Percentiles rank a stretch among this genome's conserved stretches.
phyloP scores from a whole-genome alignment of 1,140 invertebrate genomes.

The Saccostrea cuccullata region DNA sequence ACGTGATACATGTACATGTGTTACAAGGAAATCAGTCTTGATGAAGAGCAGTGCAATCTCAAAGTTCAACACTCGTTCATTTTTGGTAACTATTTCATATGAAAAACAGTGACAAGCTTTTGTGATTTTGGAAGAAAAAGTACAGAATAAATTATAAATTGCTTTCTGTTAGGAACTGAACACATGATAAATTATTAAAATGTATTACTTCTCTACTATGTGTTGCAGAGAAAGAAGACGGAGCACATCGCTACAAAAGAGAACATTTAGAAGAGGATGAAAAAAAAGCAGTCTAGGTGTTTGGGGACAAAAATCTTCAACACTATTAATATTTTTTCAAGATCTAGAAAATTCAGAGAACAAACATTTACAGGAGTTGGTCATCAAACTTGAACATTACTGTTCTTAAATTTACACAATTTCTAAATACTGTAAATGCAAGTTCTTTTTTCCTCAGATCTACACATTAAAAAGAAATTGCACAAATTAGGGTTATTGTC shows the following conservation, averaged over 20 bases:
- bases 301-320: background rate
- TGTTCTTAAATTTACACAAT: background rate
- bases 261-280: background rate
- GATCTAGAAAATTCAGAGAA: background rate
- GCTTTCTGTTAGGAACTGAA: background rate
- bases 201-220: slow-evolving; percentile 20
- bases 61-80: background rate
- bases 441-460: background rate
- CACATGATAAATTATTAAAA: background rate
- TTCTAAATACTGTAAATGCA: background rate
- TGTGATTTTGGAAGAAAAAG: background rate
- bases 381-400: background rate
- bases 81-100: background rate
- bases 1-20: background rate
- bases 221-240: background rate
- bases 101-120: background rate
- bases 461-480: background rate
- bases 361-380: too few relatives aligned
- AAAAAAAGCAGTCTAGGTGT: background rate
- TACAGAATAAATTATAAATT: background rate
- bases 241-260: background rate
- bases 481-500: background rate
- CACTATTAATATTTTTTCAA: background rate
- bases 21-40: background rate
- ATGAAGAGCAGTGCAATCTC: background rate